phyloP scores from a whole-genome alignment of 2,797 vertebrate species.

The Sebastes melanostomus region DNA sequence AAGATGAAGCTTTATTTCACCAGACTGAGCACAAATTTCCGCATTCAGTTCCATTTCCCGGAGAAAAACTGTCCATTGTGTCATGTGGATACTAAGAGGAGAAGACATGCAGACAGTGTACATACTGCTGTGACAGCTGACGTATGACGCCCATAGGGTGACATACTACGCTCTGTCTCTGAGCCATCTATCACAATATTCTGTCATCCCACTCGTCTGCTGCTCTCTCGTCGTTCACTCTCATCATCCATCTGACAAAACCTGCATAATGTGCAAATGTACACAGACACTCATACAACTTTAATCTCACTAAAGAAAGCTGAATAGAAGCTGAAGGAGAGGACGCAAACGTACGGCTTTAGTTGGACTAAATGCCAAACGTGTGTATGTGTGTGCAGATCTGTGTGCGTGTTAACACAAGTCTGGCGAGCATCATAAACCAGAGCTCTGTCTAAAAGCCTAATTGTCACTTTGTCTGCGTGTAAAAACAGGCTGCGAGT shows the following conservation, averaged over 20 bases:
- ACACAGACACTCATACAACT: not conserved
- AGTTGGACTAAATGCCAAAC: not conserved
- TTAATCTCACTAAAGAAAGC: not conserved
- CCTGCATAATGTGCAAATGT: not conserved
- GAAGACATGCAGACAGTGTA: not conserved
- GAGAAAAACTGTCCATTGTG: not conserved
- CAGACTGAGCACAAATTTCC: not conserved
- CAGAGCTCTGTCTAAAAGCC: conserved; percentile 15
- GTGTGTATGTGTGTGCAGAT: not conserved
- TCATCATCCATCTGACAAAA: not conserved
- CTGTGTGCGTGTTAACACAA: conserved; percentile 15
- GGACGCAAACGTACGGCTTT: not conserved
- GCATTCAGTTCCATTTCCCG: not conserved
- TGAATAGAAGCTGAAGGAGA: not conserved
- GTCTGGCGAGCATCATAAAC: conserved; percentile 9
- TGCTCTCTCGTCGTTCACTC: not conserved
- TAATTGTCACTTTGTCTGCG: conserved; percentile 26
- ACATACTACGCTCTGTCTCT: not conserved
- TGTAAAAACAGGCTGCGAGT: conserved; percentile 20
- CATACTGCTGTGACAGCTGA: conserved; percentile 29
- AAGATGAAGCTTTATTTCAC: not conserved
- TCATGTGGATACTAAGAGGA: not conserved
- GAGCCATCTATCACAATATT: conserved; percentile 17
- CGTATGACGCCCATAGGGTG: conserved; percentile 21
- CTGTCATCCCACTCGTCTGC: conserved; percentile 4